A percentile compares a stretch with the other conserved stretches of the same genome.
These are phyloP conservation scores for Didymodactylos carnosus DNA, from an alignment of 2,888 invertebrate species.

Conservation along the genomic window DNA sequence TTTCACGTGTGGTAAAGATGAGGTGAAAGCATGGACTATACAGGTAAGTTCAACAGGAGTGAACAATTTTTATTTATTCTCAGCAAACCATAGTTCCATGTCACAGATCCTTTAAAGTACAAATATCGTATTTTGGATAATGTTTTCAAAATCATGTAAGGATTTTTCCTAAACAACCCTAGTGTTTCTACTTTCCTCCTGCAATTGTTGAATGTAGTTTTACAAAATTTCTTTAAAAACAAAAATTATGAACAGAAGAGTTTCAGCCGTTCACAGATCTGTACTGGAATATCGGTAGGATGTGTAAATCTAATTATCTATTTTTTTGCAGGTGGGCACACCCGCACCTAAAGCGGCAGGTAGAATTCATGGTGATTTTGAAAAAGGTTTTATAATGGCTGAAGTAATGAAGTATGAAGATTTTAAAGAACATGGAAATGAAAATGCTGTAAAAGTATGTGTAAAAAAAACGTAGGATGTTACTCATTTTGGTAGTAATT, in stretches of 20 bases:
- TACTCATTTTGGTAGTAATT: constrained; percentile 17
- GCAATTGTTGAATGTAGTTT: too few species aligned
- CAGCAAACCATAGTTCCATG: too few species aligned
- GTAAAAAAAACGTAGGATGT: background rate
- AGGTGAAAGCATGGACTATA: constrained; percentile 98
- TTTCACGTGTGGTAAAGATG: constrained; percentile 88
- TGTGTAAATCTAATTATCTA: background rate
- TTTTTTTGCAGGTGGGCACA: too few species aligned
- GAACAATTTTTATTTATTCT: too few species aligned
- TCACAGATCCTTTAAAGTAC: too few species aligned
- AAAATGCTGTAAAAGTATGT: constrained; percentile 61
- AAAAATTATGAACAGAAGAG: background rate
- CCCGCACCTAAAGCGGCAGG: constrained; percentile 98
- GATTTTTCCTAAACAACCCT: too few species aligned
- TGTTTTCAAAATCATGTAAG: too few species aligned
- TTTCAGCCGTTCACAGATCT: background rate
- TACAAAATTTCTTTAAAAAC: background rate
- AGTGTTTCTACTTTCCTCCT: too few species aligned
- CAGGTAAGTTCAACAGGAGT: too few species aligned
- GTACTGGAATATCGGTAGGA: background rate
- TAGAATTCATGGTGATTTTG: constrained; percentile 94
- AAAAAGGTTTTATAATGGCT: constrained; percentile 99
- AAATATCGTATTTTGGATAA: too few species aligned
- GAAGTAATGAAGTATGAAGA: constrained; percentile 96
- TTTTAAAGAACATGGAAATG: constrained; percentile 83